A percentile compares a stretch with the other conserved stretches of the same genome.
Conservation (phyloP, 2,888 invertebrate species). For the Polydrusus cervinus region DNA sequence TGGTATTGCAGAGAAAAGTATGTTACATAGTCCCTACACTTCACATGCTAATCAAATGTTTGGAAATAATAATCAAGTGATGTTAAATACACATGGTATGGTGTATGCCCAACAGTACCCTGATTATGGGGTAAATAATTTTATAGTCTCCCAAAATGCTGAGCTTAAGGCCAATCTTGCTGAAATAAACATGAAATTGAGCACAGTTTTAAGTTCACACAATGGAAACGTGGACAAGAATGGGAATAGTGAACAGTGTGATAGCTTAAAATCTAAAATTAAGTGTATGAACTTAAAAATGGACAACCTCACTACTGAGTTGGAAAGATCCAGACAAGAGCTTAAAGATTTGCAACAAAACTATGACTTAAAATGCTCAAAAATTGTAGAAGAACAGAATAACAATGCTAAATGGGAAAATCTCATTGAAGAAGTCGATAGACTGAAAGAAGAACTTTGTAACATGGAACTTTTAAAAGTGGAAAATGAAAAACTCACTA, state of each 20-base stretch:
- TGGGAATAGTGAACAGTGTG: slow-evolving; percentile 56
- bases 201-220: slow-evolving; percentile 71
- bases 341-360: slow-evolving; percentile 52
- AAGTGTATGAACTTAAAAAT: slow-evolving; percentile 67
- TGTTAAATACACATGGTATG: slow-evolving; percentile 37
- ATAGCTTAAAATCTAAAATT: slow-evolving; percentile 65
- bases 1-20: slow-evolving; percentile 19
- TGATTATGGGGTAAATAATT: slow-evolving; percentile 71
- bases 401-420: slow-evolving; percentile 37
- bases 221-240: slow-evolving; percentile 58
- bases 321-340: slow-evolving; percentile 57
- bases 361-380: slow-evolving; percentile 47
- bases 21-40: not conserved
- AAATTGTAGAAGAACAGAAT: slow-evolving; percentile 24
- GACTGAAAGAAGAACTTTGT: slow-evolving; percentile 40
- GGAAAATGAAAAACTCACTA: slow-evolving; percentile 44
- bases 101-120: slow-evolving; percentile 52
- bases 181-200: slow-evolving; percentile 79
- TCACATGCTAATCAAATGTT: slow-evolving; percentile 42
- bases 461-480: slow-evolving; percentile 24
- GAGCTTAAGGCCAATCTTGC: slow-evolving; percentile 79
- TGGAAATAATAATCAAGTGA: slow-evolving; percentile 42
- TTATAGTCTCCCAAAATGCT: slow-evolving; percentile 77
- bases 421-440: slow-evolving; percentile 48
- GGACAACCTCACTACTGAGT: slow-evolving; percentile 65